Conservation (phyloP, 2,888 invertebrate genomes). For the Hypena proboscidalis region DNA sequence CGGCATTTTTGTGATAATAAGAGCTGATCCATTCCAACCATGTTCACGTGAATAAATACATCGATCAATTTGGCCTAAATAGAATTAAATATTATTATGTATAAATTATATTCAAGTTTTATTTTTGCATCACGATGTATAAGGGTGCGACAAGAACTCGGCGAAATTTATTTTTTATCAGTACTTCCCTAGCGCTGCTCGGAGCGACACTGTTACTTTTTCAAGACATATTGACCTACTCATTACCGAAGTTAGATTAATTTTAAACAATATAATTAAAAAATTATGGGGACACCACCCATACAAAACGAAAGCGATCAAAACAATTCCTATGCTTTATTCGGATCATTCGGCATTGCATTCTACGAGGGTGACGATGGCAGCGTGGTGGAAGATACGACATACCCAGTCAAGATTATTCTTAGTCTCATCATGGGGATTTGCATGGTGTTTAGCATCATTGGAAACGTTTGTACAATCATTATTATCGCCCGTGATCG, state of each 20-base stretch:
- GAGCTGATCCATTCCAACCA: no score
- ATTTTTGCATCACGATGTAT: conserved; percentile 48
- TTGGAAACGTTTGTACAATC: conserved; percentile 92
- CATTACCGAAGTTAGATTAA: no score
- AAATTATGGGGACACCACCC: no score
- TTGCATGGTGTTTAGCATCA: conserved; percentile 88
- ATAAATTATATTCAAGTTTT: conserved; percentile 1
- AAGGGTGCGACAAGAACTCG: conserved; percentile 39
- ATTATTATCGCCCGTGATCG: conserved; percentile 90
- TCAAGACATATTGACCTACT: conserved; percentile 8
- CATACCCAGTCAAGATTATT: conserved; percentile 80
- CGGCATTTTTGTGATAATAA: no score
- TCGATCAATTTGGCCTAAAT: no score
- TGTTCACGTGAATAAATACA: no score
- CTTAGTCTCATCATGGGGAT: conserved; percentile 84
- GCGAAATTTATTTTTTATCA: conserved; percentile 43
- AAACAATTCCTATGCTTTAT: conserved; percentile 66
- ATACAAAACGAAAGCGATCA: conserved; percentile 45
- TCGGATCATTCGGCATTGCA: conserved; percentile 66
- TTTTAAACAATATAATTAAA: no score
- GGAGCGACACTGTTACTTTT: conserved; percentile 38
- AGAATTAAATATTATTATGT: no score
- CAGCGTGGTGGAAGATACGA: conserved; percentile 75
- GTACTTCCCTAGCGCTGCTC: conserved; percentile 49
- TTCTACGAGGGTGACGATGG: conserved; percentile 50